Percentiles rank a stretch among this genome's conserved stretches.
phyloP scores from a whole-genome alignment of 2,113 vertebrate genomes.

The Elephas maximus region DNA sequence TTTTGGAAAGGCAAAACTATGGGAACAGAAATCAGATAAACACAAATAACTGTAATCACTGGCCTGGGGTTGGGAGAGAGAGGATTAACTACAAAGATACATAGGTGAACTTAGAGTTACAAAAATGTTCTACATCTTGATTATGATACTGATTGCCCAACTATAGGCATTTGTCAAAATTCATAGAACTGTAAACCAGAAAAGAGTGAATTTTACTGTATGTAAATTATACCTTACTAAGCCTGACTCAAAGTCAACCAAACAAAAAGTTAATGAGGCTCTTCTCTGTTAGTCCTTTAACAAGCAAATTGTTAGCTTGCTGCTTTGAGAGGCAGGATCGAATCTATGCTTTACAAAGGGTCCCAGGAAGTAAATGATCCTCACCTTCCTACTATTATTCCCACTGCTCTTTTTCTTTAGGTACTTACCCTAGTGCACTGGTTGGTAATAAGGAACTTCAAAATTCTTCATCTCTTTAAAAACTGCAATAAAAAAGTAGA shows the following conservation, averaged over 20 bases:
- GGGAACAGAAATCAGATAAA: too few relatives aligned
- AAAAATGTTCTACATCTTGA: not conserved
- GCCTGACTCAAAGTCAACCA: not conserved
- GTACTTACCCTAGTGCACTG: not conserved
- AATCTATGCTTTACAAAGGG: not conserved
- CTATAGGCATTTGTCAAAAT: too few relatives aligned
- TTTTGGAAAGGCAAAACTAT: too few relatives aligned
- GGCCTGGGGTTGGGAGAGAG: not conserved
- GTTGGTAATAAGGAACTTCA: not conserved
- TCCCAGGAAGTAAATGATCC: not conserved
- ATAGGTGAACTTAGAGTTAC: not conserved
- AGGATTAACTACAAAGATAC: not conserved
- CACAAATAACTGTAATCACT: not conserved
- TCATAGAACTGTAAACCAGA: too few relatives aligned
- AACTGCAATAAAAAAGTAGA: not conserved
- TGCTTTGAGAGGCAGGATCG: not conserved
- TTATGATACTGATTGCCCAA: not conserved
- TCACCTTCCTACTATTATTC: not conserved
- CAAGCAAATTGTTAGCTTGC: not conserved
- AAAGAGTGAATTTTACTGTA: too few relatives aligned
- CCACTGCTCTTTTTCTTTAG: not conserved
- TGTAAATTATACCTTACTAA: slow-evolving; percentile 19
- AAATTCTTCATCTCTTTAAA: slow-evolving; percentile 42
- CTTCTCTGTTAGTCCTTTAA: not conserved
- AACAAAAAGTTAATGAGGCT: not conserved